Percentiles rank a stretch among this genome's conserved stretches.
Evolutionary conservation across 1,140 invertebrate genomes (phyloP).

Genomic region (Sitophilus oryzae): DNA sequence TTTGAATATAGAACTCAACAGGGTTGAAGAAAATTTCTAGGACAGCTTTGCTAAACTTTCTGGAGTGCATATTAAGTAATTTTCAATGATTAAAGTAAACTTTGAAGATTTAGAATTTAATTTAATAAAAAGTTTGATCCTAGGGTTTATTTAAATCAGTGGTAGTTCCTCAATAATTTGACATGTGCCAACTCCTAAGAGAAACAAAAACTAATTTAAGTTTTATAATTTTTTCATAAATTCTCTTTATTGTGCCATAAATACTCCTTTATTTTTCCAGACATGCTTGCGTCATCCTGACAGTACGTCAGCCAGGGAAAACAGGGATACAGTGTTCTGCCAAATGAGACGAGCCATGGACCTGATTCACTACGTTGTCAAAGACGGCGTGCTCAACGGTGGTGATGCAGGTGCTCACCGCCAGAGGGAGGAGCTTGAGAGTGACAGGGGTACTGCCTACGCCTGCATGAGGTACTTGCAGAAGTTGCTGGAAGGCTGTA

Average conservation of each 20-base stretch:
- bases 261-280: constrained; percentile 40
- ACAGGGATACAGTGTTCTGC: constrained; percentile 94
- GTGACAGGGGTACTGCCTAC: constrained; percentile 64
- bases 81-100: too few species aligned
- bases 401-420: constrained; percentile 30
- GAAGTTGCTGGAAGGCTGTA: constrained; percentile 77
- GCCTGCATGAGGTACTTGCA: constrained; percentile 76
- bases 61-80: too few species aligned
- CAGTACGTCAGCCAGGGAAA: constrained; percentile 85
- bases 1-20: too few species aligned
- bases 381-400: constrained; percentile 73
- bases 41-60: too few species aligned
- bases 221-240: background rate
- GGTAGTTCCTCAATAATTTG: too few species aligned
- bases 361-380: constrained; percentile 94
- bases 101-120: too few species aligned
- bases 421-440: constrained; percentile 50
- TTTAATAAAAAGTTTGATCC: too few species aligned
- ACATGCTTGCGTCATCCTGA: constrained; percentile 92
- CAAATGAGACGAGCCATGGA: constrained; percentile 97
- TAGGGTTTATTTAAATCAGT: too few species aligned
- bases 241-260: background rate
- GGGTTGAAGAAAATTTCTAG: too few species aligned
- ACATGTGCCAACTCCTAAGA: too few species aligned
- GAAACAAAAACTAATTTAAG: background rate